Evolutionary conservation across 2,888 invertebrate genomes (phyloP), one percentile per base, ranked within the genome.

Genomic region (Notocelia uddmanniana): DNA sequence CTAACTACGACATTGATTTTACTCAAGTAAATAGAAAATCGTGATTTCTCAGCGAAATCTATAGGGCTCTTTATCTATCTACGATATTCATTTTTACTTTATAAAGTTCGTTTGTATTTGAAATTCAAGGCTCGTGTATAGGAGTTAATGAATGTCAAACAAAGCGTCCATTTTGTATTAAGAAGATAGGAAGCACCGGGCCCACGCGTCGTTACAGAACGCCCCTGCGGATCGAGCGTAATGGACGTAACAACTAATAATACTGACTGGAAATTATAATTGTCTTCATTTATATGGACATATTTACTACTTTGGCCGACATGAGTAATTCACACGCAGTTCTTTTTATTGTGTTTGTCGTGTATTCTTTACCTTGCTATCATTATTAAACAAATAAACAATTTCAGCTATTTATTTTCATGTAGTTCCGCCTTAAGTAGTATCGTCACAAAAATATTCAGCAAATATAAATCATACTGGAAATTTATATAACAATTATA

Each of bases 251-350:
- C 79, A 85, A 88, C 87, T 89, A 91, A 88, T 92, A 90, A 90
- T 89, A 91, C 90, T 90, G 90, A 89, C 89, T 87, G 86, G 88
- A 91, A 90, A 91, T 87, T 81, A 90, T 89, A 89, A 88, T 86
- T 87, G 86, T 88, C 85, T 60, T 83, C 79, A 81, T 83, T 82
- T 80, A 84, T 79, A 77, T 77, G 79, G 85, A 88, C 89, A 88
- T 88, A 80, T 88, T 86, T 90, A 89, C 85, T 89, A 89, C 89
- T 92, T 91, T 91, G 91, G 91, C 91, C 90, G 85, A 88, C 88
- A 83, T 84, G 91, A 91, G 90, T 90, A 88, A 88, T 88, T 87
- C 86, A 87, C 83, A 83, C 45, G 45, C 48, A 55, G 26, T 52
- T 67, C n/a, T 73, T 58, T 54, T 54, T 31, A n/a, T 71, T 72